These are phyloP conservation scores for Caracal caracal DNA, from an alignment of 2,113 vertebrate species.

Conservation along the genomic window DNA sequence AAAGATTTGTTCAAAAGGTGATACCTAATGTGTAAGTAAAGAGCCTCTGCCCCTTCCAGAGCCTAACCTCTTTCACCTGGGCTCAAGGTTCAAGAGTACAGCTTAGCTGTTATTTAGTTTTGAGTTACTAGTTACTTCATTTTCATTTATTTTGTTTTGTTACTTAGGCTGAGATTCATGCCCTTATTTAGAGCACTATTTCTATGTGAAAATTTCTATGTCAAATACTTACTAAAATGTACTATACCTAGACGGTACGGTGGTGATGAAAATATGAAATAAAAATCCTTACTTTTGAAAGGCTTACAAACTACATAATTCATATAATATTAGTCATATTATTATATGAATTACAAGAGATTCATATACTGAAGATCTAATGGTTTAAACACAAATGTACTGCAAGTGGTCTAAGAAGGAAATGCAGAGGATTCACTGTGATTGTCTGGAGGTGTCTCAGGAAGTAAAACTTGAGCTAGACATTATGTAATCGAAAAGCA, in stretches of 20 bases:
- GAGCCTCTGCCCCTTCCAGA: neutral
- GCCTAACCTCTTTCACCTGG: neutral
- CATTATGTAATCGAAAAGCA: neutral
- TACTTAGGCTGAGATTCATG: slow-evolving; percentile 9
- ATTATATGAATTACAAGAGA: neutral
- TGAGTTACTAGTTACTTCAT: neutral
- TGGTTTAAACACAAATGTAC: neutral
- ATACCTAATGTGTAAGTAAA: neutral
- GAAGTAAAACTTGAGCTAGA: slow-evolving; percentile 6
- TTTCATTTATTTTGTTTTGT: neutral
- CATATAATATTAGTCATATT: no score
- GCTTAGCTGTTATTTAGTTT: neutral
- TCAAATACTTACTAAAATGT: neutral
- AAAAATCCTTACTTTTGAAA: slow-evolving; percentile 22
- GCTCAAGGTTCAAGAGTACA: neutral
- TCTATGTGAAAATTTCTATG: neutral
- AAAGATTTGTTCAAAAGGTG: slow-evolving; percentile 1
- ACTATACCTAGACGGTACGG: neutral
- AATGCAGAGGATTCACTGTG: neutral
- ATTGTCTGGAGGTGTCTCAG: neutral
- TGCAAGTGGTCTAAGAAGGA: neutral
- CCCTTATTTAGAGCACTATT: neutral
- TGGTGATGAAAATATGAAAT: slow-evolving; percentile 27
- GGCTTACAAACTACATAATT: slow-evolving; percentile 19
- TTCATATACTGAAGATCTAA: neutral